Evolutionary conservation across 2,113 vertebrate species (phyloP), one percentile per base, ranked within the genome.

Genomic region (Lethenteron camtschaticum): DNA sequence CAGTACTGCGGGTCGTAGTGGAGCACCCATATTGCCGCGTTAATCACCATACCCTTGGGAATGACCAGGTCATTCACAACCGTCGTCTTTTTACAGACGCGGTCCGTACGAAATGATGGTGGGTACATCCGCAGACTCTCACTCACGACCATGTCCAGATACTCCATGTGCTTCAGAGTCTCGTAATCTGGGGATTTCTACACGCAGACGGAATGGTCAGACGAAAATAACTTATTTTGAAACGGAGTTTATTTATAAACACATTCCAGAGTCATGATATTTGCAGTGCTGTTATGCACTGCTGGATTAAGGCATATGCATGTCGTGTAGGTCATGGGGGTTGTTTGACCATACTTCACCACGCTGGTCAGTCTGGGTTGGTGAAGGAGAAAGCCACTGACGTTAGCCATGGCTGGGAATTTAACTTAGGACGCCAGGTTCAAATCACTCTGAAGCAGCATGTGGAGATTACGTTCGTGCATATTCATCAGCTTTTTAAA

Each of bases 1-100:
- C 91, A 97, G 77, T 85, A 72, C 24, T 86, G 79, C 0, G 90
- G 85, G 75, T 95, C 80, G 1, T 79, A 76, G 78, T 97, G 91
- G 57, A 97, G 83, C 73, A 84, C 84, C 16, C 72, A 80, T 4
- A 73, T 4, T 2, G 82, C 80, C 2, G 79, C 1, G 58, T 75
- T 20, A 9, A 80, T 6, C 1, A 57, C 16, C 1, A 69, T 75
- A 57, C 72, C 78, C 70, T 79, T 78, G 3, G 82, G 79, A 55
- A 83, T 78, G 20, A 72, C 73, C 13, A 84, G 55, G 9, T 18
- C 59, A 63, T 18, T 18, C 13, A 63, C 13, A 13, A 14, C 59
- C 5, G 59, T 63, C 13, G 59, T 14, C 13, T 63, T 18, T 63
- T 63, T 63, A 18, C 59, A 63, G 16, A 63, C 59, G 16, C 59